phyloP scores from a whole-genome alignment of 2,888 invertebrate genomes.

The Serripes groenlandicus region DNA sequence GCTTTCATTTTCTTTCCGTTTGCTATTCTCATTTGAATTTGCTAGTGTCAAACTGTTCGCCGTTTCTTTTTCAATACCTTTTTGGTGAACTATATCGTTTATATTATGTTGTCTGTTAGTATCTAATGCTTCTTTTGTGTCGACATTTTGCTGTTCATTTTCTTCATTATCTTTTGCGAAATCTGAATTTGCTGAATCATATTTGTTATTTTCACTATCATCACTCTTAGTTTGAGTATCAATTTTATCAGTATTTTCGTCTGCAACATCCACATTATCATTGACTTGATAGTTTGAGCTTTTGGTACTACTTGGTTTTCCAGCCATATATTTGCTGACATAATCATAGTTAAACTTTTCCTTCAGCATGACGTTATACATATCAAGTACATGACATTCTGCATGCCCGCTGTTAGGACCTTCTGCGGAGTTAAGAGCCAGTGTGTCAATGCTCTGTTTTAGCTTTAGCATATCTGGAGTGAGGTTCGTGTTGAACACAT shows the following conservation, averaged over 20 bases:
- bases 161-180: background rate
- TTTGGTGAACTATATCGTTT: background rate
- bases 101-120: too few relatives aligned
- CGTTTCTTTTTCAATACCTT: background rate
- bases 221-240: background rate
- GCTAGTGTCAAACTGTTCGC: too few relatives aligned
- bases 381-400: slow-evolving; percentile 66
- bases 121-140: background rate
- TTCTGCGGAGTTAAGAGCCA: slow-evolving; percentile 56
- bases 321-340: background rate
- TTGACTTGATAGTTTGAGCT: background rate
- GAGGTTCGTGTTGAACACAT: slow-evolving; percentile 64
- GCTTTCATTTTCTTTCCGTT: slow-evolving; percentile 4
- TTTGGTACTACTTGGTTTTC: too few relatives aligned
- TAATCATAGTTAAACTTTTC: slow-evolving; percentile 49
- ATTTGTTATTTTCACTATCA: background rate
- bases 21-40: too few relatives aligned
- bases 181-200: background rate
- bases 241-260: background rate
- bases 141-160: background rate
- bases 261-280: background rate
- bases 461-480: slow-evolving; percentile 57
- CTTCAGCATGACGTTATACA: slow-evolving; percentile 63
- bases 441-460: slow-evolving; percentile 62
- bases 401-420: slow-evolving; percentile 31